phyloP scores from a whole-genome alignment of 2,797 vertebrate species.

The Odontamblyopus lacepedii region DNA sequence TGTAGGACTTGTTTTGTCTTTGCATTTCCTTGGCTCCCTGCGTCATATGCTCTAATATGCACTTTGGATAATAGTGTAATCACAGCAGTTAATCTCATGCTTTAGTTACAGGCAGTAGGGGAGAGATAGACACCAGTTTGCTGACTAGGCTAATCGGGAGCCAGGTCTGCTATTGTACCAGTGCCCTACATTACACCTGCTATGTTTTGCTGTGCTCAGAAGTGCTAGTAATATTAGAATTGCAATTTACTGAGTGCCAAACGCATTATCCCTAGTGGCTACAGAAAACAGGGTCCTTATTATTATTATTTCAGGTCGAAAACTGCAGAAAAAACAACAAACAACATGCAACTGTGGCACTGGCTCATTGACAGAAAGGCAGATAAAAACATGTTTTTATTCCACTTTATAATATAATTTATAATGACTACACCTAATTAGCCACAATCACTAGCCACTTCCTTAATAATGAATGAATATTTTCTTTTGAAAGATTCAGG shows the following conservation, averaged over 20 bases:
- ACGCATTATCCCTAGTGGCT: background rate
- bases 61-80: conserved; percentile 69
- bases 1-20: conserved; percentile 9
- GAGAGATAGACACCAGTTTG: conserved; percentile 55
- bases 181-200: conserved; percentile 12
- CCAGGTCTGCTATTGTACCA: conserved; percentile 29
- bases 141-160: conserved; percentile 61
- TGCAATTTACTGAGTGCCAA: background rate
- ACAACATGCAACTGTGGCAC: too few relatives aligned
- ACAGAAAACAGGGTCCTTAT: background rate
- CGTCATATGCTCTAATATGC: conserved; percentile 60
- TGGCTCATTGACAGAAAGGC: too few relatives aligned
- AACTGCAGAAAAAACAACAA: background rate
- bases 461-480: too few relatives aligned
- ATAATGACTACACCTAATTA: too few relatives aligned
- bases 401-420: too few relatives aligned
- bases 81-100: conserved; percentile 72
- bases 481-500: too few relatives aligned
- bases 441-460: too few relatives aligned
- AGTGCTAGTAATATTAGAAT: background rate
- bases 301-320: too few relatives aligned
- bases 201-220: background rate
- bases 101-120: conserved; percentile 57
- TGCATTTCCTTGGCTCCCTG: conserved; percentile 17
- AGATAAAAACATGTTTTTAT: too few relatives aligned